A percentile compares a stretch with the other conserved stretches of the same genome.
Evolutionary conservation across 2,113 vertebrate species (phyloP).

Genomic region (Gasterosteus nipponicus): DNA sequence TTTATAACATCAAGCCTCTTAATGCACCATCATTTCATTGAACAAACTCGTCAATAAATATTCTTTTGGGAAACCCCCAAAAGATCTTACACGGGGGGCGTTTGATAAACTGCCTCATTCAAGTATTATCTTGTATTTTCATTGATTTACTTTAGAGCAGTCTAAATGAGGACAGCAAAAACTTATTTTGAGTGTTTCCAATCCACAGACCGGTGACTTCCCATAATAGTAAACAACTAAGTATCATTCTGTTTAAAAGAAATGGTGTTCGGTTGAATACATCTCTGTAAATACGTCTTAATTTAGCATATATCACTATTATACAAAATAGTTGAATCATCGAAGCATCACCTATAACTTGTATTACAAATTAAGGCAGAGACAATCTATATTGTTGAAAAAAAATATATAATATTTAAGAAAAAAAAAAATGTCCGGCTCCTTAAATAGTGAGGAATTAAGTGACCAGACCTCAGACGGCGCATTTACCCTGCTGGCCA

Average conservation of each 20-base stretch:
- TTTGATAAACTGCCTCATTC: constrained; percentile 29
- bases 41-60: constrained; percentile 59
- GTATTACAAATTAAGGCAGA: background rate
- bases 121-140: constrained; percentile 10
- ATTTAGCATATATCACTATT: background rate
- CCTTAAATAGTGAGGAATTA: constrained; percentile 39
- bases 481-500: constrained; percentile 44
- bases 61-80: constrained; percentile 50
- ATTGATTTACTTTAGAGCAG: background rate
- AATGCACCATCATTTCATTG: constrained; percentile 78
- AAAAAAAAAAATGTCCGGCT: background rate
- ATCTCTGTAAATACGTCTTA: background rate
- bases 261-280: background rate
- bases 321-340: background rate
- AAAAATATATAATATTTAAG: too few relatives aligned
- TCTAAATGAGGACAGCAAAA: background rate
- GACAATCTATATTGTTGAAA: background rate
- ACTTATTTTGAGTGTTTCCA: background rate
- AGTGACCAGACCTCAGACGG: constrained; percentile 49
- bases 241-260: background rate
- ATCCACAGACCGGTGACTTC: background rate
- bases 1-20: constrained; percentile 70
- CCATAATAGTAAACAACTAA: background rate
- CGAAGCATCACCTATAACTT: background rate
- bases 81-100: constrained; percentile 61